Base-by-base conservation (phyloP, 2,113 vertebrate genomes). In the Dromiciops gliroides region DNA sequence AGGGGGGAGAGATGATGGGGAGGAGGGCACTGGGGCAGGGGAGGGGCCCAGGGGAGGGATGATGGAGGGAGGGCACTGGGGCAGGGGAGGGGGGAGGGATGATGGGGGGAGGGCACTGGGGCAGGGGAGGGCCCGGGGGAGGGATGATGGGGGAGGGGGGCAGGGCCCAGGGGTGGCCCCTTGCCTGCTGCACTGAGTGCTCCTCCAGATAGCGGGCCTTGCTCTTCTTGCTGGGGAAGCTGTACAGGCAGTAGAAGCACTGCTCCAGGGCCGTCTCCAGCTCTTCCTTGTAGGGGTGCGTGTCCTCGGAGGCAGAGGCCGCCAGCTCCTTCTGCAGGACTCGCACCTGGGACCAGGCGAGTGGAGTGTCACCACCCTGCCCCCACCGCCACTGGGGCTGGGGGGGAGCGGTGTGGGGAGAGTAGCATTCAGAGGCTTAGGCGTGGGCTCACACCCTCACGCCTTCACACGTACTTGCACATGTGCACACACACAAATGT, bases 201-300 rank as follows among this genome's bases (percentile, higher is more conserved):
- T 99, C 99, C 97, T 99, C 99, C 75, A 99, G 98, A 96, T 99
- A 99, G 31, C 99, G 99, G 49, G 99, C 99, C 98, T 99, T 99
- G 98, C 99, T 99, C 98, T 99, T 99, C 98, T 99, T 99, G 98
- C 99, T 99, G 89, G 99, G 99, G 95, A 99, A 99, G 47, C 99
- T 98, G 60, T 99, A 99, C 0, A 99, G 98, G 94, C 99, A 99
- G 97, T 99, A 99, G 97, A 99, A 99, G 92, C 99, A 99, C 97
- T 99, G 99, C 95, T 99, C 99, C 96, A 99, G 96, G 22, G 99
- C 99, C 3, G 99, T 99, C 98, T 99, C 99, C 97, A 99, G 96
- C 96, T 99, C 99, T 95, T 99, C 99, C 97, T 99, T 99, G 96
- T 99, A 99, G 0, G 99, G 99, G 92, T 99, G 99, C 3, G 99